phyloP scores from a whole-genome alignment of 2,888 invertebrate genomes.

The Phaonia tiefii region DNA sequence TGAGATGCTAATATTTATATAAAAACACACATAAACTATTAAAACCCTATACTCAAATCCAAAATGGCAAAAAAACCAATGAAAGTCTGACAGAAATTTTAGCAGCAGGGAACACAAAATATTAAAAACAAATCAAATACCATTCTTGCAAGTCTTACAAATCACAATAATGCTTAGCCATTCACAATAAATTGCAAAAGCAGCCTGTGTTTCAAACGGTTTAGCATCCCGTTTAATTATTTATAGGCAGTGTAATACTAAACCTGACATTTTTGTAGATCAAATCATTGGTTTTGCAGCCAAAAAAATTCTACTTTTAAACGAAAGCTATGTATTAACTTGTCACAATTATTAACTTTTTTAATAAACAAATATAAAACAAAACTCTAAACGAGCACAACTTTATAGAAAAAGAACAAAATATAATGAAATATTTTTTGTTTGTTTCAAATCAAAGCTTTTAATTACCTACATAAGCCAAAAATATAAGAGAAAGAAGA shows the following conservation, averaged over 20 bases:
- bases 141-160: no score
- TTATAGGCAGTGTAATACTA: conserved; percentile 6
- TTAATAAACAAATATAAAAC: conserved; percentile 40
- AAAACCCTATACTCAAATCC: conserved; percentile 39
- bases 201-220: neutral
- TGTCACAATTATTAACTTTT: conserved; percentile 58
- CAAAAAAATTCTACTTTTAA: neutral
- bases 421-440: no score
- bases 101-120: no score
- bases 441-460: conserved; percentile 55
- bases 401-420: conserved; percentile 34
- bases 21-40: conserved; percentile 50
- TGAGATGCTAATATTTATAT: conserved; percentile 44
- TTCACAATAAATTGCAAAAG: neutral
- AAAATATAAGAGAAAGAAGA: conserved; percentile 59
- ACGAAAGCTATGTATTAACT: conserved; percentile 49
- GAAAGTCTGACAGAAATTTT: neutral
- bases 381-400: conserved; percentile 62
- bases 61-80: neutral
- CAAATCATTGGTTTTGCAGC: neutral
- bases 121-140: no score
- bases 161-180: neutral
- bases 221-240: no score
- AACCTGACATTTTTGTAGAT: conserved; percentile 25
- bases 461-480: conserved; percentile 60